Conservation (phyloP, 2,888 invertebrate species). For the Ochropleura plecta region DNA sequence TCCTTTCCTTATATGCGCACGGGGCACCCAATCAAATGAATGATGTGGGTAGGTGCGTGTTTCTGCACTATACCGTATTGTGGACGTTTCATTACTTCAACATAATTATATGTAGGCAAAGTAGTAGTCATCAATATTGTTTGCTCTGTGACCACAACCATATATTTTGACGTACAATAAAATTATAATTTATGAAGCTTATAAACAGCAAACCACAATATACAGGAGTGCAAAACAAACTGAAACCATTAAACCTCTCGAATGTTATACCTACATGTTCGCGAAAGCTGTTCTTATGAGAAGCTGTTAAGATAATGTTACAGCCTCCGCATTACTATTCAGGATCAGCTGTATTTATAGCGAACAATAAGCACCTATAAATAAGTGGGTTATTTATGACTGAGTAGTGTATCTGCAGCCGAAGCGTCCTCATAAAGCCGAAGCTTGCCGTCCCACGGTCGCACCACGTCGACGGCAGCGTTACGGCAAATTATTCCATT, state of each 20-base stretch:
- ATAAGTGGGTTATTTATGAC: constrained; percentile 66
- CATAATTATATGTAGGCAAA: not conserved
- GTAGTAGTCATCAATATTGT: constrained; percentile 6
- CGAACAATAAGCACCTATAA: constrained; percentile 66
- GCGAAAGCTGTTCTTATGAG: not conserved
- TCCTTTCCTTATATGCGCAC: too few relatives aligned
- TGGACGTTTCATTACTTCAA: constrained; percentile 8
- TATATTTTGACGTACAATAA: constrained; percentile 55
- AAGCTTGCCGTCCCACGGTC: constrained; percentile 74
- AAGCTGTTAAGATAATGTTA: constrained; percentile 66
- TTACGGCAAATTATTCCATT: constrained; percentile 87
- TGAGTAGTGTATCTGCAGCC: constrained; percentile 34
- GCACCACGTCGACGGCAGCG: constrained; percentile 80
- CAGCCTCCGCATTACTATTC: constrained; percentile 75
- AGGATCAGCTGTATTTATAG: constrained; percentile 65
- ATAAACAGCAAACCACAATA: constrained; percentile 20
- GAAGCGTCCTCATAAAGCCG: constrained; percentile 68
- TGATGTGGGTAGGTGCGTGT: not conserved
- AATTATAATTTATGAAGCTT: constrained; percentile 59
- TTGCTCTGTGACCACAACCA: constrained; percentile 13
- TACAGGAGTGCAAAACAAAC: constrained; percentile 18
- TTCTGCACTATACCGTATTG: not conserved
- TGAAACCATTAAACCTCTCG: constrained; percentile 27
- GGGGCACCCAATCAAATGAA: not conserved
- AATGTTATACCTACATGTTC: not conserved